These are phyloP conservation scores for Cataglyphis livida DNA, from an alignment of 2,888 invertebrate species.

Conservation along the genomic window DNA sequence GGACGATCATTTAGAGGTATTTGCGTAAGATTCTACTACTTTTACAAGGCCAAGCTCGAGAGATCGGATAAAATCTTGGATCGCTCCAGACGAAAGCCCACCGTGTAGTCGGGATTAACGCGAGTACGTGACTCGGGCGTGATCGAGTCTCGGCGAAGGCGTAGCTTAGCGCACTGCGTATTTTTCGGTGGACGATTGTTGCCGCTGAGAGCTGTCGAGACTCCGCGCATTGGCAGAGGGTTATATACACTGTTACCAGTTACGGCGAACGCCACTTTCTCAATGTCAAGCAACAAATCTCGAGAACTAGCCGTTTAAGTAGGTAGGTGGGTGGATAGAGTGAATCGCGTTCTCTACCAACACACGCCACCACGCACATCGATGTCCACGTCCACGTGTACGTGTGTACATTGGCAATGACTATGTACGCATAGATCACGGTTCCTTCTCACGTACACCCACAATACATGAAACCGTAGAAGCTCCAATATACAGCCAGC, in stretches of 20 bases:
- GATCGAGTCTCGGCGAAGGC: conserved; percentile 51
- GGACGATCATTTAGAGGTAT: conserved; percentile 23
- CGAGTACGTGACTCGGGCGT: conserved; percentile 55
- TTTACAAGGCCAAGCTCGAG: not conserved
- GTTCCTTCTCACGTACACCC: not conserved
- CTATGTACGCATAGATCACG: conserved; percentile 34
- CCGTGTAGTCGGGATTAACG: conserved; percentile 55
- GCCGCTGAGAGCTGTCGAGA: conserved; percentile 45
- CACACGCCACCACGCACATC: not conserved
- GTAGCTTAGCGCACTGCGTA: conserved; percentile 41
- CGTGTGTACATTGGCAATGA: not conserved
- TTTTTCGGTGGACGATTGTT: conserved; percentile 62
- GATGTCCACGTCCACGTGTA: not conserved
- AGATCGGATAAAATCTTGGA: conserved; percentile 3
- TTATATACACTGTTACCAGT: conserved; percentile 43
- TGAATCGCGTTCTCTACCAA: conserved; percentile 48
- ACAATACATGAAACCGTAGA: not conserved
- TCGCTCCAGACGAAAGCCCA: conserved; percentile 17
- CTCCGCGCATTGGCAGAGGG: conserved; percentile 35
- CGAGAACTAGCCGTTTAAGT: conserved; percentile 61
- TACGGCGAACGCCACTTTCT: conserved; percentile 70
- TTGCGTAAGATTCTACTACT: not conserved
- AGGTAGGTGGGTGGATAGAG: not conserved
- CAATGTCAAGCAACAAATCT: conserved; percentile 80
- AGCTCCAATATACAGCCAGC: not conserved